Base-by-base conservation (phyloP, 2,797 vertebrate genomes). In the Melanotaenia boesemani region DNA sequence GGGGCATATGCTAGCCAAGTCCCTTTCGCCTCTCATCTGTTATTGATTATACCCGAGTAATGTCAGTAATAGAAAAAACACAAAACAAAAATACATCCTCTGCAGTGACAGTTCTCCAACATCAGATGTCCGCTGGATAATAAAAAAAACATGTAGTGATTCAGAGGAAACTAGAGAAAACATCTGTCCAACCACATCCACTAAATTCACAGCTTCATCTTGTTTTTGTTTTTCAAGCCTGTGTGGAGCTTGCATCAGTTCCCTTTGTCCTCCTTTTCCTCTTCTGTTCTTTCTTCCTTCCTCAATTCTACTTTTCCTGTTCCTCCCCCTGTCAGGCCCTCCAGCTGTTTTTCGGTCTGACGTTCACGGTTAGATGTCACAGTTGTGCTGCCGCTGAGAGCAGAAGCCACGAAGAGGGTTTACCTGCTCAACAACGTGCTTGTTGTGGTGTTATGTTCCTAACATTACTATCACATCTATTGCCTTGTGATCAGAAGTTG, bases 191-290 rank as follows among this genome's bases (percentile, higher is more conserved):
- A 79, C 12, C n/a, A 56, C 50, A 71, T 52, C 26, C 55, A 60
- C 70, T 63, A 66, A 67, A 39, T 63, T 67, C 72, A 83, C 68
- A 86, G 37, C 72, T 72, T 41, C 71, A 78, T 80, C 67, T 80
- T 22, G 75, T 28, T 75, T 80, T 81, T 89, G 85, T 89, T 88
- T 84, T 41, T 69, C 60, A 44, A 48, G 55, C 41, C 70, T 55
- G 52, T 54, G 67, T 81, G 72, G 74, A 77, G 67, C 82, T 89
- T 77, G 67, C 67, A 77, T 82, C 71, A 28, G 70, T 84, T 84
- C 81, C 76, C 85, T 91, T 89, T 92, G 88, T 90, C 79, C 72
- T 74, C 58, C 5, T 80, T 63, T 82, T 89, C 74, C 77, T 85
- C 79, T 76, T 4, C 58, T 60, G 61, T 76, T 87, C 67, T 77